phyloP scores from a whole-genome alignment of 1,140 invertebrate species.

The Antheraea mylitta region DNA sequence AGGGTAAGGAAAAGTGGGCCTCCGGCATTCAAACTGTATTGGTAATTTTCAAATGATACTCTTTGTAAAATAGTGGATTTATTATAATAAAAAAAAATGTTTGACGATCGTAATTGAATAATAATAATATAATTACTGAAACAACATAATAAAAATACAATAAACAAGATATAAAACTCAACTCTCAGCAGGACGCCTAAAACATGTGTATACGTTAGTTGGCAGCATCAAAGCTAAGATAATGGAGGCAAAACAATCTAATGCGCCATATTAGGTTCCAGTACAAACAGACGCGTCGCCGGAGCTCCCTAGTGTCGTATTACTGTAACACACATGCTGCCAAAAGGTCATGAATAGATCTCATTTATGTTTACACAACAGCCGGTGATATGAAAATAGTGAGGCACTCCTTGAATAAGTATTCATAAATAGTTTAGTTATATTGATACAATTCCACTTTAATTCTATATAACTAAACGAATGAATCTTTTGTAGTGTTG shows the following conservation, averaged over 20 bases:
- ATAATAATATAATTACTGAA: not conserved
- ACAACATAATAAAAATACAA: slow-evolving; percentile 4
- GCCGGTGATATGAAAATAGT: slow-evolving; percentile 25
- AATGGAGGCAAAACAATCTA: slow-evolving; percentile 71
- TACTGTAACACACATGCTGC: slow-evolving; percentile 53
- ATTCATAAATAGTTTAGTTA: not conserved
- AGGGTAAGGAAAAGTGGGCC: no score
- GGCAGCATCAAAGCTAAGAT: slow-evolving; percentile 63
- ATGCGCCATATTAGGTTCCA: slow-evolving; percentile 66
- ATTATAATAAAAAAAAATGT: no score
- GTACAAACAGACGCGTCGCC: slow-evolving; percentile 48
- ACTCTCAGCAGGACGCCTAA: slow-evolving; percentile 6
- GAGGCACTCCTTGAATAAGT: not conserved
- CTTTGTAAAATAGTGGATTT: no score
- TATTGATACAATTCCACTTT: not conserved
- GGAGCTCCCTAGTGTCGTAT: slow-evolving; percentile 51
- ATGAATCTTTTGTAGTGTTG: no score
- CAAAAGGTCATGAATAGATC: slow-evolving; percentile 66
- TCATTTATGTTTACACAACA: slow-evolving; percentile 26
- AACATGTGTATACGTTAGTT: slow-evolving; percentile 49
- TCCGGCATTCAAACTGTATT: no score
- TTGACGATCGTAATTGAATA: no score
- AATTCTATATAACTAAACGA: no score
- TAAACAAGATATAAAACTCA: slow-evolving; percentile 13
- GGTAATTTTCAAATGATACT: no score